Percentiles rank a stretch among this genome's conserved stretches.
Evolutionary conservation across 1,140 invertebrate species (phyloP).

Genomic region (Tyrophagus putrescentiae): DNA sequence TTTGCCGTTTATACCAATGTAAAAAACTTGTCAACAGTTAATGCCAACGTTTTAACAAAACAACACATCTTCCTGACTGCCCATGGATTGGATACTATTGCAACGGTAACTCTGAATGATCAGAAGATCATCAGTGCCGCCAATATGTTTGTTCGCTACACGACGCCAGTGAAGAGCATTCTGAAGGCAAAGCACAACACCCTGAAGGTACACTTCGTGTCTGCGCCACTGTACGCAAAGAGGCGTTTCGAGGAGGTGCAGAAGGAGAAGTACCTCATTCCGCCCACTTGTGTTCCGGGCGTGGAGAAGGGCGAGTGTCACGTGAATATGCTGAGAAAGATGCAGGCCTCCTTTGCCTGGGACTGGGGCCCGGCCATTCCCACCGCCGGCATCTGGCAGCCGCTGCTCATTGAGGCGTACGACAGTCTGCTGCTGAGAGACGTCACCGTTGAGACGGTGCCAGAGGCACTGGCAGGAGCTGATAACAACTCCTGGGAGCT

Average conservation of each 20-base stretch:
- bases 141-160: constrained; percentile 80
- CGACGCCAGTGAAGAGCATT: constrained; percentile 51
- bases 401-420: constrained; percentile 38
- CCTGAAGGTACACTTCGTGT: constrained; percentile 54
- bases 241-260: constrained; percentile 40
- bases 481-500: too few relatives aligned
- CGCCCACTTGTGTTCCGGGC: too few relatives aligned
- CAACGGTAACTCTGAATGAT: constrained; percentile 56
- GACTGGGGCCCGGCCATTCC: constrained; percentile 95
- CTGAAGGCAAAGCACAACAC: constrained; percentile 42
- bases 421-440: constrained; percentile 36
- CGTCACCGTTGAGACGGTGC: constrained; percentile 28
- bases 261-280: constrained; percentile 46
- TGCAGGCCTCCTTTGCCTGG: constrained; percentile 91
- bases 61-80: constrained; percentile 46
- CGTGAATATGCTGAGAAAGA: constrained; percentile 83
- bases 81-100: constrained; percentile 71
- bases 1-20: constrained; percentile 45
- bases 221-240: constrained; percentile 52
- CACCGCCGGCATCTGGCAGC: constrained; percentile 70
- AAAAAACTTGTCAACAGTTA: constrained; percentile 71
- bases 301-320: constrained; percentile 84
- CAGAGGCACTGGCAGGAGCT: too few relatives aligned
- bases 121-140: constrained; percentile 47
- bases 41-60: constrained; percentile 42